Evolutionary conservation across 2,797 vertebrate species (phyloP).

Genomic region (Falco biarmicus): DNA sequence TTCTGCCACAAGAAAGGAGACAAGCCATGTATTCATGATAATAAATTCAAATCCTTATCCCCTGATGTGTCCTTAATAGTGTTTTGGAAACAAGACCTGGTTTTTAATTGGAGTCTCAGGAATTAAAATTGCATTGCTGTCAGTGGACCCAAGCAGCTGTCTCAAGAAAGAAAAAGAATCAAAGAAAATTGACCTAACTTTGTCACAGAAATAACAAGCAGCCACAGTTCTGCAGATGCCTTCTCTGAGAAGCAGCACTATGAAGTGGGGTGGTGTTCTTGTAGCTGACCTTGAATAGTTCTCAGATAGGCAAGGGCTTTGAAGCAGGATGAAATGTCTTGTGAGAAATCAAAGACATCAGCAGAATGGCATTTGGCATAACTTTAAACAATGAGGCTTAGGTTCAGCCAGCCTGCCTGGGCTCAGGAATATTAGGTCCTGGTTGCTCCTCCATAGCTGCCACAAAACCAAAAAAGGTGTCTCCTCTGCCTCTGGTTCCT

Average conservation of each 20-base stretch:
- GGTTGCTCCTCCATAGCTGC: background rate
- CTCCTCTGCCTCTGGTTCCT: background rate
- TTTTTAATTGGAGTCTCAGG: slow-evolving; percentile 48
- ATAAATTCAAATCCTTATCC: slow-evolving; percentile 49
- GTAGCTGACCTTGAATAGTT: background rate
- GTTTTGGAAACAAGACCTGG: slow-evolving; percentile 22
- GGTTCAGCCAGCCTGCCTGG: background rate
- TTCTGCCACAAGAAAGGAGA: slow-evolving; percentile 10
- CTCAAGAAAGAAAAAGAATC: slow-evolving; percentile 20
- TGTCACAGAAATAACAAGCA: background rate
- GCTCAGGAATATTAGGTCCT: background rate
- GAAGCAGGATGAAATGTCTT: background rate
- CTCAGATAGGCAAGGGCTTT: background rate
- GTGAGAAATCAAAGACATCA: background rate
- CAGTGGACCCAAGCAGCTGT: slow-evolving; percentile 29
- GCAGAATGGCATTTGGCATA: background rate
- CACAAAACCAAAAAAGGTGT: background rate
- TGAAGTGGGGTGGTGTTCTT: background rate
- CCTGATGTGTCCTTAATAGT: background rate
- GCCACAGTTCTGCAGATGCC: background rate
- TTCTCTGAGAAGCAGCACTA: background rate
- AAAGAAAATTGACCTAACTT: background rate
- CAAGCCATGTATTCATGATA: slow-evolving; percentile 4
- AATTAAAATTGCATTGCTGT: slow-evolving; percentile 47
- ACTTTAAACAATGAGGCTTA: background rate